Conservation (phyloP, 2,888 invertebrate species). For the Limnephilus rhombicus region DNA sequence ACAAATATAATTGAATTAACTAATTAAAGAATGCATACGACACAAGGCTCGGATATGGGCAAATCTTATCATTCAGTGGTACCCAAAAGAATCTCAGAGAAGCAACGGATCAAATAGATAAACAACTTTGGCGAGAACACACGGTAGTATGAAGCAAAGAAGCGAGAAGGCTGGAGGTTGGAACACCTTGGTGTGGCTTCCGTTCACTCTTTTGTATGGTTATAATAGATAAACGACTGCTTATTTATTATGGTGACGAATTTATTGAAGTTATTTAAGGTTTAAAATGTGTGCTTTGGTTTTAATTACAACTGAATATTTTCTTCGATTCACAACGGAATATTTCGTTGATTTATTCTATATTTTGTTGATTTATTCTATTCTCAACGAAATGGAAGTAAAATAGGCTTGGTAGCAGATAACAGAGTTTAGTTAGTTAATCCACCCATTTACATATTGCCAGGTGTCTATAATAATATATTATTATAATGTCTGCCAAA, state of each 20-base stretch:
- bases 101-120: no score
- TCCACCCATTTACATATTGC: not conserved
- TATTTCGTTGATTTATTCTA: not conserved
- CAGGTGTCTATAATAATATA: not conserved
- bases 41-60: not conserved
- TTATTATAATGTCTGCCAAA: not conserved
- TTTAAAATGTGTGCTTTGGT: not conserved
- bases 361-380: not conserved
- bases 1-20: no score
- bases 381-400: not conserved
- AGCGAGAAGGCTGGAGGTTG: not conserved
- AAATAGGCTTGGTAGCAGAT: not conserved
- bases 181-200: not conserved
- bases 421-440: not conserved
- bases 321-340: not conserved
- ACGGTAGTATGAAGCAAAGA: no score
- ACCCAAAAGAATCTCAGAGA: not conserved
- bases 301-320: no score
- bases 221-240: not conserved
- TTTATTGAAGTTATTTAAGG: not conserved
- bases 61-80: not conserved
- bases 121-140: no score
- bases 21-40: not conserved
- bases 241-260: not conserved
- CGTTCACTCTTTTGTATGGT: not conserved